Conservation (phyloP, 2,113 vertebrate species). For the Polyodon spathula region DNA sequence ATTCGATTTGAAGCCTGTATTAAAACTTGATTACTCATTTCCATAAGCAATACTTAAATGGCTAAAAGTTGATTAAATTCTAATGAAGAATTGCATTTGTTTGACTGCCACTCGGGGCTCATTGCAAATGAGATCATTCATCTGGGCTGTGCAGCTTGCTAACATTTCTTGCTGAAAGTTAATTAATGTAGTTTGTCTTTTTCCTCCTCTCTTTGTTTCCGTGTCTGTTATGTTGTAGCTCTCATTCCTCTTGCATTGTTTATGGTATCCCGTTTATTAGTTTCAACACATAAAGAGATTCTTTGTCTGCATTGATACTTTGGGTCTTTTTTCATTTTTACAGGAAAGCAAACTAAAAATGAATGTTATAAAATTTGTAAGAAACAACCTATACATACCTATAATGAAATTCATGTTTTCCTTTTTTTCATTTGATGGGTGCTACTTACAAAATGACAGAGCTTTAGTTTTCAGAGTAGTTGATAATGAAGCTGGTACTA, state of each 20-base stretch:
- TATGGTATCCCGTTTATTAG: slow-evolving; percentile 34
- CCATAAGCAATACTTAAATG: slow-evolving; percentile 13
- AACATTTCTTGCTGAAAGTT: slow-evolving; percentile 60
- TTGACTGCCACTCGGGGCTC: slow-evolving; percentile 45
- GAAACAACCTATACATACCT: slow-evolving; percentile 42
- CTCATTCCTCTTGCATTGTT: slow-evolving; percentile 8
- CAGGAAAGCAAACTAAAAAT: slow-evolving; percentile 16
- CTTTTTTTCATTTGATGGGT: too few species aligned
- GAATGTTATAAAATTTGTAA: background rate
- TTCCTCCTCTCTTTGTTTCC: slow-evolving; percentile 37
- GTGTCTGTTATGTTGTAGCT: slow-evolving; percentile 25
- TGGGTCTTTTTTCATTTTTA: too few species aligned
- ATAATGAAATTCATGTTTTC: too few species aligned
- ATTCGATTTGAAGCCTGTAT: background rate
- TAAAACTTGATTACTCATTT: slow-evolving; percentile 17
- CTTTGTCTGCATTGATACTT: slow-evolving; percentile 22
- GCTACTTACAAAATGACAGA: too few species aligned
- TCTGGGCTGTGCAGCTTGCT: slow-evolving; percentile 52
- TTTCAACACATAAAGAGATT: slow-evolving; percentile 20
- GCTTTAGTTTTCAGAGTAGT: too few species aligned
- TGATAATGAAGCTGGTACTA: too few species aligned
- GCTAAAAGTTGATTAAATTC: slow-evolving; percentile 42
- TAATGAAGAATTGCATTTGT: slow-evolving; percentile 47
- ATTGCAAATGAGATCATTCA: slow-evolving; percentile 62
- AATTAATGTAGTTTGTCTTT: slow-evolving; percentile 52